Evolutionary conservation across 2,888 invertebrate genomes (phyloP), one percentile per base, ranked within the genome.

Genomic region (Zygaena filipendulae): DNA sequence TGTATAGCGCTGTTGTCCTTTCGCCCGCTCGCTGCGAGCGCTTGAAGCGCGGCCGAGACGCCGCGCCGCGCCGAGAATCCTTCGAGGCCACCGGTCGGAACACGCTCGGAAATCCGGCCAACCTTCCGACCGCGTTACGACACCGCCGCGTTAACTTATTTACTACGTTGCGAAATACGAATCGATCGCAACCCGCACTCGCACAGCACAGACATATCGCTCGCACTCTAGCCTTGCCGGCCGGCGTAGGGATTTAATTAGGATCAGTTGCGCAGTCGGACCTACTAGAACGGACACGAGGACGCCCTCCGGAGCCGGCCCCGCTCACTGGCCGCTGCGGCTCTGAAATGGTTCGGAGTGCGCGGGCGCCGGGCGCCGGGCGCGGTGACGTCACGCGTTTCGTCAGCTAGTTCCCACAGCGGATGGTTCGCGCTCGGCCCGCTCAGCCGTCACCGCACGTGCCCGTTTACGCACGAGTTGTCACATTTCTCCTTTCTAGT

Each of bases 21-120:
- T 50, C 45, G 47, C 47, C 14, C 14, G 11, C 9, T 20, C 23
- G 21, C 19, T 27, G 10, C 19, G 13, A 21, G 30, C 32, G 29
- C 28, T 39, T 43, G 46, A 43, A 49, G 53, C 52, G 63, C 62
- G 66, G 50, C 60, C 69, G 56, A 67, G 63, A 62, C 61, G 58
- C 57, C 48, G 7, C 7, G 7, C 16, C 5, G 7, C 16, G 58
- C 55, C 56, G 69, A 70, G 71, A 72, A 72, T 74, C 74, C 74
- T 72, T 68, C 68, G 74, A 69, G 72, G 74, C 69, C 74, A 57
- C 57, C 61, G 72, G 56, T 74, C 71, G 67, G 69, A 71, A 68
- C 71, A 66, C 67, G 74, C 71, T 72, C 77, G 77, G 77, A 79
- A 79, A 79, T 79, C 77, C 77, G 77, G 77, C 77, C 77, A 77